These are phyloP conservation scores for Promerops cafer DNA, from an alignment of 2,113 vertebrate species.

Conservation along the genomic window DNA sequence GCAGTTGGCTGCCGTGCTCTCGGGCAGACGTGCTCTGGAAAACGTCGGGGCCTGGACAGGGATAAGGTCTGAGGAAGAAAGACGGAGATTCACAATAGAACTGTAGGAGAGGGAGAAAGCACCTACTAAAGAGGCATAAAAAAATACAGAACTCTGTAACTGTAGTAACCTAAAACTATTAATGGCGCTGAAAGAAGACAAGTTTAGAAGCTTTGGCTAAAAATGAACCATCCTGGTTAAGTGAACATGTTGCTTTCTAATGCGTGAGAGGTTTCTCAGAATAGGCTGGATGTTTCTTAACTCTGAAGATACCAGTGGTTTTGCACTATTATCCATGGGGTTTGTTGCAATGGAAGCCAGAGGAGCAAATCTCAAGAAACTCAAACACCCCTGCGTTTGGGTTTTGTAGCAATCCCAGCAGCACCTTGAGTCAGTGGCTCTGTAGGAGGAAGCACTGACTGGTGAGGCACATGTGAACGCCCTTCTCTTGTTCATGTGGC, in stretches of 20 bases:
- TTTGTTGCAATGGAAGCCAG: background rate
- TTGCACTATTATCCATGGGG: background rate
- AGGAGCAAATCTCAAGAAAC: background rate
- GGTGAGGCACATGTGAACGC: fast-evolving
- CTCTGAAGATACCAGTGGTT: background rate
- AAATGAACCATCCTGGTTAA: background rate
- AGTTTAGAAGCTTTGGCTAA: background rate
- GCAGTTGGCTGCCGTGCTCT: background rate
- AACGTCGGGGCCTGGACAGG: background rate
- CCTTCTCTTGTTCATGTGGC: fast-evolving
- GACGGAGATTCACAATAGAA: background rate
- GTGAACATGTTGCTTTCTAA: background rate
- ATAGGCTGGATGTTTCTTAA: background rate
- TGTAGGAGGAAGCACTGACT: background rate
- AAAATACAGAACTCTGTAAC: background rate
- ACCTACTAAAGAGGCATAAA: background rate
- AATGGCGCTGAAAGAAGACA: background rate
- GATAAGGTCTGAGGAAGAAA: background rate
- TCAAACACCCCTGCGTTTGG: background rate
- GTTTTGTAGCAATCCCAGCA: background rate
- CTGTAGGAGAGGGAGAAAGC: background rate
- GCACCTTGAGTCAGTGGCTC: fast-evolving
- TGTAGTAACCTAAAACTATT: background rate
- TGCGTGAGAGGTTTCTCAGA: background rate
- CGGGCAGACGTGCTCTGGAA: background rate